A percentile compares a stretch with the other conserved stretches of the same genome.
phyloP scores from a whole-genome alignment of 2,113 vertebrate genomes.

The Peromyscus polionotus region DNA sequence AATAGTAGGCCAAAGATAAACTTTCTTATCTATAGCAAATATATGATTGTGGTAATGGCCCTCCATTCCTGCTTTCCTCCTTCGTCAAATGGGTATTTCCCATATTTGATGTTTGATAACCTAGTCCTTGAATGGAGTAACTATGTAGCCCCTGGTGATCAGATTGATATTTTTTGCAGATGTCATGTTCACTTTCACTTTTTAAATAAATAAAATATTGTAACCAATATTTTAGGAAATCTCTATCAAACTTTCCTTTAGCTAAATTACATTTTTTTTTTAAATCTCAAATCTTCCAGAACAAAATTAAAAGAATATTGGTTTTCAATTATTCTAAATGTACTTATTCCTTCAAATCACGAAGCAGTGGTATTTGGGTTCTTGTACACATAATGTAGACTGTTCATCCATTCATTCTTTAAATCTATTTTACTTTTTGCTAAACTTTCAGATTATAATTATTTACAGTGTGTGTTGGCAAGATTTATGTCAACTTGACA shows the following conservation, averaged over 20 bases:
- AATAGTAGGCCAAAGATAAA: background rate
- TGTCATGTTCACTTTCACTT: background rate
- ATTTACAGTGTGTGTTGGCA: background rate
- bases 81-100: background rate
- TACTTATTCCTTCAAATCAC: background rate
- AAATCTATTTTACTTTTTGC: background rate
- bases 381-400: background rate
- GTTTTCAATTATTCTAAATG: background rate
- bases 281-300: background rate
- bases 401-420: background rate
- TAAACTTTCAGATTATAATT: background rate
- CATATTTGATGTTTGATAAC: background rate
- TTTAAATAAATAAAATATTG: background rate
- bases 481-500: background rate
- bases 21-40: background rate
- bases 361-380: background rate
- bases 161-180: background rate
- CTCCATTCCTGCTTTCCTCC: background rate
- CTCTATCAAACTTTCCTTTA: background rate
- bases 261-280: background rate
- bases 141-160: background rate
- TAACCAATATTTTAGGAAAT: background rate
- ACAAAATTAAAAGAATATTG: background rate
- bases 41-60: background rate
- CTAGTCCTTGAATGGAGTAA: background rate